These are phyloP conservation scores for Calephelis perditalis DNA, from an alignment of 2,888 invertebrate species.

Conservation along the genomic window DNA sequence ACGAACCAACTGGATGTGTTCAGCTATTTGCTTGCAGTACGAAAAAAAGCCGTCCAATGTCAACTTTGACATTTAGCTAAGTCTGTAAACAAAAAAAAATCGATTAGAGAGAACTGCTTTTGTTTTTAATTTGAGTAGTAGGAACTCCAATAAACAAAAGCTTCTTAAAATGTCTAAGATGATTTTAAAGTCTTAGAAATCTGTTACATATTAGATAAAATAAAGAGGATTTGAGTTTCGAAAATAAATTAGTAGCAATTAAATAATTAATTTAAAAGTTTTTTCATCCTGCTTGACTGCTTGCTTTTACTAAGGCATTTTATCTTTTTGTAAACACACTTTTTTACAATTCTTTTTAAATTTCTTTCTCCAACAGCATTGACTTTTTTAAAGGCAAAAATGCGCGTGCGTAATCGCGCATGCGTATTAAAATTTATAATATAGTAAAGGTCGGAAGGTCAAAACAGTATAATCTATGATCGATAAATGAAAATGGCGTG, in stretches of 20 bases:
- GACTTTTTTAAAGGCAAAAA: not conserved
- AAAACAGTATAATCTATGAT: conserved; percentile 9
- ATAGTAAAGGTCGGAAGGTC: conserved; percentile 37
- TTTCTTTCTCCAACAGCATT: not conserved
- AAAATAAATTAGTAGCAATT: too few species aligned
- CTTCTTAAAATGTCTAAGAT: too few species aligned
- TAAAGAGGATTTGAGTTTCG: too few species aligned
- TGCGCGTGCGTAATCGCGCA: conserved; percentile 35
- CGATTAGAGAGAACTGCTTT: conserved; percentile 14
- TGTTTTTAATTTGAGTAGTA: not conserved
- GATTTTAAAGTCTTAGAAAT: too few species aligned
- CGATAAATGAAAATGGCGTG: conserved; percentile 5
- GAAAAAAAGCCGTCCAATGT: conserved; percentile 76
- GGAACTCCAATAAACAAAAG: not conserved
- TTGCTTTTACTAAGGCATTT: too few species aligned
- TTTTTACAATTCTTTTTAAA: not conserved
- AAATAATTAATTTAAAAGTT: too few species aligned
- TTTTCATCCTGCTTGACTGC: too few species aligned
- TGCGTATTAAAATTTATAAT: conserved; percentile 37
- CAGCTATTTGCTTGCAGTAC: conserved; percentile 78
- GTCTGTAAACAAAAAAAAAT: conserved; percentile 66
- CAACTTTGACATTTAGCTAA: conserved; percentile 70
- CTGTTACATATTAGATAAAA: too few species aligned
- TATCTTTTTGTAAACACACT: not conserved
- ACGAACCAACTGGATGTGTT: conserved; percentile 77